Evolutionary conservation across 1,140 invertebrate species (phyloP).

Genomic region (Metopolophium dirhodum): DNA sequence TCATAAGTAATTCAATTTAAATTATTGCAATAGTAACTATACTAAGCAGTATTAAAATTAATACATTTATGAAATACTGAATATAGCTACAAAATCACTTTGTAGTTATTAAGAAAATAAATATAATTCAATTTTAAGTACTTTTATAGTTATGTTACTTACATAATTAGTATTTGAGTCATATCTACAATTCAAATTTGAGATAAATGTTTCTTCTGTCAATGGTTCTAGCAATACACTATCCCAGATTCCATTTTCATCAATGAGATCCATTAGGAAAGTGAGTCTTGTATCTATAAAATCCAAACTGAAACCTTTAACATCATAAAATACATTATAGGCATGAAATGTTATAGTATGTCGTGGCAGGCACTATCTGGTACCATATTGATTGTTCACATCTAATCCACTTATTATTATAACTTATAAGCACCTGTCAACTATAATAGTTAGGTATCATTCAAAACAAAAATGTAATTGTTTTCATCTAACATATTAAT

Average conservation of each 20-base stretch:
- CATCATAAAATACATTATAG: slow-evolving; percentile 24
- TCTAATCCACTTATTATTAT: slow-evolving; percentile 55
- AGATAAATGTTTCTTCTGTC: slow-evolving; percentile 74
- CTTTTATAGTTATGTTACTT: slow-evolving; percentile 64
- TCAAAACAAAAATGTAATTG: neutral
- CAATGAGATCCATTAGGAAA: slow-evolving; percentile 49
- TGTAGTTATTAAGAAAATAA: too few species aligned
- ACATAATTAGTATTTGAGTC: slow-evolving; percentile 80
- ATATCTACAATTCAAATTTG: slow-evolving; percentile 78
- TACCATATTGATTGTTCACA: slow-evolving; percentile 53
- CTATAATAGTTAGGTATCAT: slow-evolving; percentile 21
- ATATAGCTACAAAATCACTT: neutral
- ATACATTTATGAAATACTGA: neutral
- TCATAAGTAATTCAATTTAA: neutral
- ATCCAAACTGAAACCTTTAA: slow-evolving; percentile 29
- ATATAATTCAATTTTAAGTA: neutral
- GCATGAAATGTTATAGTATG: slow-evolving; percentile 13
- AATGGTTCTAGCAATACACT: slow-evolving; percentile 81
- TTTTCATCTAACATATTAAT: neutral
- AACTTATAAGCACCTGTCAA: slow-evolving; percentile 48
- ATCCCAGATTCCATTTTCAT: slow-evolving; percentile 75
- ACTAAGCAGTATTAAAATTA: neutral
- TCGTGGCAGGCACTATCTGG: slow-evolving; percentile 32
- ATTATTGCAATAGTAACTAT: neutral
- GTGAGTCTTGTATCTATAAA: neutral